Evolutionary conservation across 2,888 invertebrate genomes (phyloP), one percentile per base, ranked within the genome.

Genomic region (Bembecia ichneumoniformis): DNA sequence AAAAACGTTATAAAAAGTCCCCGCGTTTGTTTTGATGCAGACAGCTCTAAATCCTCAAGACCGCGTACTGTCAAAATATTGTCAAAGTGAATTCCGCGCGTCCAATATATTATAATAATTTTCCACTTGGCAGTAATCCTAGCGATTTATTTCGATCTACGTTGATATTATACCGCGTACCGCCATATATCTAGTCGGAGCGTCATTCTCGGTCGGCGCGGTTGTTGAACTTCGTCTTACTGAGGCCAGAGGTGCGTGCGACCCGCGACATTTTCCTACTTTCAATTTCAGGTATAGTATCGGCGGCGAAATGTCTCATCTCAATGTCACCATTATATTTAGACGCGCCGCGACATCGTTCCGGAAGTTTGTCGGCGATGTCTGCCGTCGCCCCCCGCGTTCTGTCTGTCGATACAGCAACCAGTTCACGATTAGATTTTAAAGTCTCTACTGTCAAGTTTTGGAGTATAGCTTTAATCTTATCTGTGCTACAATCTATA

Each of bases 41-140:
- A 58, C 71, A 69, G 62, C 66, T 73, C 69, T 78, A 76, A 78
- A 82, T 80, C 77, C 73, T 67, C 58, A 62, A 71, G 73, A 77
- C 78, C 82, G 77, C 81, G 66, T 69, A 71, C 74, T 87, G 87
- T 87, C 87, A 87, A 84, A 87, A 87, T 87, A 87, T 82, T 87
- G 84, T 87, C 84, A 82, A 81, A 82, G 77, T 71, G 80, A 87
- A 87, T 86, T 84, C 83, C 84, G 58, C 73, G 72, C 72, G 83
- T 81, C 83, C 77, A 82, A 84, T 87, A 86, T 83, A 82, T 83
- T 86, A 82, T 73, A 82, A 79, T 79, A 80, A 80, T 83, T 82
- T 77, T 83, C 74, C 68, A 80, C 78, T 86, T 87, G 87, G 87
- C 87, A 86, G 83, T 84, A 86, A 83, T 83, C 82, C 83, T 84